Evolutionary conservation across 2,888 invertebrate genomes (phyloP), one percentile per base, ranked within the genome.

Genomic region (Leistus spinibarbis): DNA sequence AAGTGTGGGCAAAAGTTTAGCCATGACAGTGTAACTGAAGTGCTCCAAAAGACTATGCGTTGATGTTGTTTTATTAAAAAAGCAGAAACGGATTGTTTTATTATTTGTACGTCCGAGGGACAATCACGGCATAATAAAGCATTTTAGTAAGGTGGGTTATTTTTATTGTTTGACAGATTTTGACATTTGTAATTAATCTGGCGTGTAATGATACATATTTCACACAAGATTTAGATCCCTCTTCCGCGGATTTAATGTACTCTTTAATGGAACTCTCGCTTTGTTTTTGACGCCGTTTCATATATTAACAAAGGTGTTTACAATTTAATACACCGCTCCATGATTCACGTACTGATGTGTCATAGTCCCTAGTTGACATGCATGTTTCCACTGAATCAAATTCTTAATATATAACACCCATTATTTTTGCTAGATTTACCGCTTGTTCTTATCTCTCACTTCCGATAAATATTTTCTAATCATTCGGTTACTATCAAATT

Each of bases 11-110:
- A 63, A 69, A 62, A 62, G 22, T 64, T 57, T 54, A 84, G 83
- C 84, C 83, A 84, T 85, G 85, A 85, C 84, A 84, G 84, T 84
- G 84, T 84, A 82, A 84, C 84, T 83, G 80, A 82, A 84, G 84
- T 84, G 84, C 80, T 63, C 54, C 63, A 68, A 69, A 69, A 56
- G 57, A 68, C 74, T 73, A 57, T 62, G 63, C 56, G 73, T 73
- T 73, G 24, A 63, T 67, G 69, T 68, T 69, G 69, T 75, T 73
- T 54, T 73, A 73, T 73, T 73, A 73, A 73, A 66, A 73, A 60
- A 60, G 24, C 16, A 67, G 60, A 27, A 27, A 23, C 60, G 67
- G 22, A 67, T 73, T 53, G 40, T 73, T 60, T 73, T 60, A 40
- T 73, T 73, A 60, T 67, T 73, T 67, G 60, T 67, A 67, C 60